Evolutionary conservation across 2,113 vertebrate species (phyloP).

Genomic region (Chlorodrepanis virens): DNA sequence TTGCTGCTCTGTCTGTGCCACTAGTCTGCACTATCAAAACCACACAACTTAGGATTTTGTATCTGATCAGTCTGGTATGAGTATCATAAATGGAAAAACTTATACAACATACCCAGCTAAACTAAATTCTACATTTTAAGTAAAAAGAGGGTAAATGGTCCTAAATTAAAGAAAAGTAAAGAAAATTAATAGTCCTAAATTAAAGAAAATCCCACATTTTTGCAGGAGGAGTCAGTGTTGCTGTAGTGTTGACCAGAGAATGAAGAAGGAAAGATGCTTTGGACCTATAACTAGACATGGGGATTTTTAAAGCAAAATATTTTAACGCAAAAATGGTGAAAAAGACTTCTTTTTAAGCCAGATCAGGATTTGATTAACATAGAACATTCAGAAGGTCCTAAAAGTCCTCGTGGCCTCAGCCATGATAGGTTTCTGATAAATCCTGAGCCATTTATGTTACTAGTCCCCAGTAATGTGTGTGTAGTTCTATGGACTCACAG

Average conservation of each 20-base stretch:
- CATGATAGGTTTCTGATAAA: background rate
- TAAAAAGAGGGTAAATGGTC: background rate
- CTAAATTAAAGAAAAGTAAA: background rate
- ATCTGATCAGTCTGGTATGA: background rate
- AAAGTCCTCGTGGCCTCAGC: background rate
- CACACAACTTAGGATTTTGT: background rate
- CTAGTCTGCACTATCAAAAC: background rate
- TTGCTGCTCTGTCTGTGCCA: background rate
- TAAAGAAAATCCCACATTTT: background rate
- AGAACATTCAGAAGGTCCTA: background rate
- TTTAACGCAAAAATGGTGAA: background rate
- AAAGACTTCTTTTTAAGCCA: background rate
- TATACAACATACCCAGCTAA: background rate
- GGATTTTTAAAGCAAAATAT: background rate
- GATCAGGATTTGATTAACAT: background rate
- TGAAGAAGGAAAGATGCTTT: background rate
- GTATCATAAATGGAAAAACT: background rate
- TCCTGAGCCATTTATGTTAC: background rate
- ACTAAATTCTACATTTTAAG: background rate
- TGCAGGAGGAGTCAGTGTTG: background rate
- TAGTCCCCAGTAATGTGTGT: fast-evolving
- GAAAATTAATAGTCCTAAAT: too few species aligned
- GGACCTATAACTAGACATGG: background rate
- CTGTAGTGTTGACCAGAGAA: background rate
- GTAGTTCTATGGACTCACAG: background rate